phyloP scores from a whole-genome alignment of 1,140 invertebrate genomes.

The Pararge aegeria region DNA sequence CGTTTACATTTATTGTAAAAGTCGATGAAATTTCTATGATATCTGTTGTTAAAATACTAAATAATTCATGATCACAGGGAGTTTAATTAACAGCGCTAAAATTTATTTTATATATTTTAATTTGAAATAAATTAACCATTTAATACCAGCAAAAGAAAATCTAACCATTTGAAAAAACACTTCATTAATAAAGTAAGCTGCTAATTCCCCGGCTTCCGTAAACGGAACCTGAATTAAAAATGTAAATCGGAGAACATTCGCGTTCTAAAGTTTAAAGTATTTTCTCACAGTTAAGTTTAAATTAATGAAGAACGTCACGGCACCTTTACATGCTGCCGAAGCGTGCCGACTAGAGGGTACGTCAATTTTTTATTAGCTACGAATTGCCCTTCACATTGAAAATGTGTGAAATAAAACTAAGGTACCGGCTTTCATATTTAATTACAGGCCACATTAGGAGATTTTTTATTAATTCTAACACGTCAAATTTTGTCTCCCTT shows the following conservation, averaged over 20 bases:
- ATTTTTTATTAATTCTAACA: conserved; percentile 57
- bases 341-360: conserved; percentile 30
- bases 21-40: too few relatives aligned
- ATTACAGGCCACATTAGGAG: conserved; percentile 48
- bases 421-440: conserved; percentile 42
- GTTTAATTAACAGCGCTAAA: too few relatives aligned
- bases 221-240: conserved; percentile 58
- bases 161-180: background rate
- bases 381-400: conserved; percentile 44
- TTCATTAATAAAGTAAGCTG: conserved; percentile 37
- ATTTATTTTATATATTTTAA: too few relatives aligned
- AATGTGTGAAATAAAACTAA: background rate
- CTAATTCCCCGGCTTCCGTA: conserved; percentile 44
- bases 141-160: background rate
- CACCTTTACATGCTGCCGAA: conserved; percentile 37
- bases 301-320: conserved; percentile 60
- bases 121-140: too few relatives aligned
- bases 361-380: conserved; percentile 65
- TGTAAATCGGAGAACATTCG: conserved; percentile 57
- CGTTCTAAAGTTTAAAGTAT: conserved; percentile 52
- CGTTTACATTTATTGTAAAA: too few relatives aligned
- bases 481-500: conserved; percentile 54
- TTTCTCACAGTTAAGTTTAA: conserved; percentile 66
- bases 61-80: too few relatives aligned
- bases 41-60: too few relatives aligned